These are phyloP conservation scores for Dynastes hyllus DNA, from an alignment of 2,888 invertebrate species.

Conservation along the genomic window DNA sequence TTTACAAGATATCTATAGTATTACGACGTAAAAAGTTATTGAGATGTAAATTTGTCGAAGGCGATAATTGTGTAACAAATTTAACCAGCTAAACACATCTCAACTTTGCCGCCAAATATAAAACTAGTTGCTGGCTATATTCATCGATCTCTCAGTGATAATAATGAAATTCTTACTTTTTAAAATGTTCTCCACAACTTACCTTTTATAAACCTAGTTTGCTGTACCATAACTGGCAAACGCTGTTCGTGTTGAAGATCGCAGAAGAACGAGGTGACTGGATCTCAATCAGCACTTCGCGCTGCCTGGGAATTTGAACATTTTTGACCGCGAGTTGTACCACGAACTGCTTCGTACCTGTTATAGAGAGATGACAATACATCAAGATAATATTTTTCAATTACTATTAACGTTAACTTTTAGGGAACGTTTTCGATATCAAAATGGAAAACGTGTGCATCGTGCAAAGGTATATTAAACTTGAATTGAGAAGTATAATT, in stretches of 20 bases:
- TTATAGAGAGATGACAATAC: background rate
- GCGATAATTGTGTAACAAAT: too few relatives aligned
- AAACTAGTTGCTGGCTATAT: too few relatives aligned
- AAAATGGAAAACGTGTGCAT: background rate
- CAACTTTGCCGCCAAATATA: too few relatives aligned
- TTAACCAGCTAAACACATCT: too few relatives aligned
- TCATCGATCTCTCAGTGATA: too few relatives aligned
- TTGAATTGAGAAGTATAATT: background rate
- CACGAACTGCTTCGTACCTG: background rate
- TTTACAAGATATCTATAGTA: too few relatives aligned
- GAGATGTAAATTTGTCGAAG: too few relatives aligned
- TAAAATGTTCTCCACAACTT: background rate
- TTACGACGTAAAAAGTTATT: too few relatives aligned
- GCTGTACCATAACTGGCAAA: slow-evolving; percentile 36
- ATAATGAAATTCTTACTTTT: too few relatives aligned
- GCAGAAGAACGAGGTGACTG: background rate
- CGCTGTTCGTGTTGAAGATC: background rate
- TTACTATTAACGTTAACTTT: background rate
- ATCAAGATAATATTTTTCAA: slow-evolving; percentile 1
- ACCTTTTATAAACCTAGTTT: slow-evolving; percentile 7
- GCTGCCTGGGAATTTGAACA: background rate
- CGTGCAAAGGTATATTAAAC: background rate
- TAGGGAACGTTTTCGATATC: background rate
- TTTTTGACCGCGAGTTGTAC: background rate
- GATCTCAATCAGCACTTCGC: background rate